A percentile compares a stretch with the other conserved stretches of the same genome.
phyloP scores from a whole-genome alignment of 2,797 vertebrate genomes.

The Neosilurus mollespiculum region DNA sequence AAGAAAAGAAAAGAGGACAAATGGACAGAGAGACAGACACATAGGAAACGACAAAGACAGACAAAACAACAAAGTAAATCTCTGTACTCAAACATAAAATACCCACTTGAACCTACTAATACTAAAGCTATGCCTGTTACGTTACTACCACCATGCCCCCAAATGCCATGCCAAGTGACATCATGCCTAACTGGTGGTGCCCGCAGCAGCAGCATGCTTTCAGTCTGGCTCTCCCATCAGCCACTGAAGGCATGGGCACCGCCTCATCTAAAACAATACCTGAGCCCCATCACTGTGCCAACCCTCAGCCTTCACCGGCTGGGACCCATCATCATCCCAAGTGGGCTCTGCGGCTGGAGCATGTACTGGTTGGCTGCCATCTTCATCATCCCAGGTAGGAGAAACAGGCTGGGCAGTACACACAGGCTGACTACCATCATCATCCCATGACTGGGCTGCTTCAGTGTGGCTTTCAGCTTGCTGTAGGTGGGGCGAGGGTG shows the following conservation, averaged over 20 bases:
- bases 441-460: conserved; percentile 44
- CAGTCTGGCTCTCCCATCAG: conserved; percentile 39
- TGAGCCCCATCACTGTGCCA: conserved; percentile 55
- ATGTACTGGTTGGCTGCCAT: conserved; percentile 60
- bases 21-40: conserved; percentile 22
- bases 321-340: conserved; percentile 65
- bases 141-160: conserved; percentile 35
- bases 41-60: conserved; percentile 38
- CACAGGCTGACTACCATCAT: conserved; percentile 71
- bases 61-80: conserved; percentile 45
- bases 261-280: conserved; percentile 52
- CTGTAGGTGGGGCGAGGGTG: conserved; percentile 51
- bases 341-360: conserved; percentile 57
- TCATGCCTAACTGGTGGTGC: conserved; percentile 50
- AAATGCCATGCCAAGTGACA: conserved; percentile 49
- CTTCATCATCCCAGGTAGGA: conserved; percentile 73
- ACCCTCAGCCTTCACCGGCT: conserved; percentile 55
- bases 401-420: conserved; percentile 55
- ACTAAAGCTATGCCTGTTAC: not conserved
- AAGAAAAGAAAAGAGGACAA: conserved; percentile 28
- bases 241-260: conserved; percentile 47
- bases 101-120: conserved; percentile 9
- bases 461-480: conserved; percentile 47
- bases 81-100: conserved; percentile 20
- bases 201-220: conserved; percentile 35